These are phyloP conservation scores for Nothoprocta perdicaria DNA, from an alignment of 2,113 vertebrate species.

Conservation along the genomic window DNA sequence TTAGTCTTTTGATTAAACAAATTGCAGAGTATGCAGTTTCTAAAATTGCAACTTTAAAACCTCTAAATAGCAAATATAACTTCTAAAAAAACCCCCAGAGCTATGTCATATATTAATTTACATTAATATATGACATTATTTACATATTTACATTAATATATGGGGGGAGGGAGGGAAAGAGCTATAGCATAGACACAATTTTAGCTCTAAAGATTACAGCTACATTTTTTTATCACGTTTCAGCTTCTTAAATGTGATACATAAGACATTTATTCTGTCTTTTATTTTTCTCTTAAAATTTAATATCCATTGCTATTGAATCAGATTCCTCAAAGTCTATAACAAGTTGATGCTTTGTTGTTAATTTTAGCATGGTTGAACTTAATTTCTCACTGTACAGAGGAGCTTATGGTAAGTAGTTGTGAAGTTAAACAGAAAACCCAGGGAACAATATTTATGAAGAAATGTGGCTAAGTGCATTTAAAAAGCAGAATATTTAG, in stretches of 20 bases:
- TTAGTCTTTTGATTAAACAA: neutral
- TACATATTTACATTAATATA: neutral
- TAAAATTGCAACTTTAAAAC: neutral
- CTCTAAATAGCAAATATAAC: neutral
- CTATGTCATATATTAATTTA: neutral
- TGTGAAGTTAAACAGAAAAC: conserved; percentile 45
- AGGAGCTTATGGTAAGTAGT: conserved; percentile 32
- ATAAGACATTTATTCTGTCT: neutral
- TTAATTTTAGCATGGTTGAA: conserved; percentile 57
- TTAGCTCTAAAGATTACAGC: neutral
- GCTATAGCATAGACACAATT: neutral
- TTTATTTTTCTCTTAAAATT: conserved; percentile 13
- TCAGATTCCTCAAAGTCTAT: conserved; percentile 3
- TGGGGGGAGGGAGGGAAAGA: neutral
- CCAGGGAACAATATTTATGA: conserved; percentile 25
- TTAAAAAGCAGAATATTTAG: conserved; percentile 45
- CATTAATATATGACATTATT: neutral
- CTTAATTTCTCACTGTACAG: conserved; percentile 41
- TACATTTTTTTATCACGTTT: neutral
- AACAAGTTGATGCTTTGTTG: conserved; percentile 10
- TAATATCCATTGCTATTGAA: conserved; percentile 24
- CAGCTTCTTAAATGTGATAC: neutral
- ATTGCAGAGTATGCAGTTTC: neutral
- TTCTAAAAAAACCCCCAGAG: neutral
- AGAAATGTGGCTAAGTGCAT: neutral